phyloP scores from a whole-genome alignment of 2,113 vertebrate species.

The Glaucidium brasilianum region DNA sequence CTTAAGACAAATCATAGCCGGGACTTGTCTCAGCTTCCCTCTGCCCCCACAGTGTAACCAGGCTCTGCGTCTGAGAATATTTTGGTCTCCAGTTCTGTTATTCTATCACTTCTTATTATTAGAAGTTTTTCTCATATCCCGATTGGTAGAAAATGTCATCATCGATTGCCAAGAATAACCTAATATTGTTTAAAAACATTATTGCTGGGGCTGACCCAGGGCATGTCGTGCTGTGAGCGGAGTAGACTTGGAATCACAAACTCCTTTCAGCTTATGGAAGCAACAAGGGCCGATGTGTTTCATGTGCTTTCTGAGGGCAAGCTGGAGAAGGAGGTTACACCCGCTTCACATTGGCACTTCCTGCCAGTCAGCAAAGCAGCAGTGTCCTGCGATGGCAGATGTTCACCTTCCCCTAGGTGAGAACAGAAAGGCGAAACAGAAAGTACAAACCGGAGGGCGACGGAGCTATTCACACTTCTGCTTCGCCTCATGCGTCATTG shows the following conservation, averaged over 20 bases:
- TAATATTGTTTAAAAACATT: slow-evolving; percentile 49
- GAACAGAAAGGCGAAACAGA: neutral
- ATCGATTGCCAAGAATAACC: slow-evolving; percentile 49
- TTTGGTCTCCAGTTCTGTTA: neutral
- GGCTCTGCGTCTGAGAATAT: neutral
- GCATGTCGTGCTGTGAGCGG: slow-evolving; percentile 23
- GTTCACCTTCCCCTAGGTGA: neutral
- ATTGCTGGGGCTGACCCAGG: slow-evolving; percentile 48
- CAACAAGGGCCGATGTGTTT: neutral
- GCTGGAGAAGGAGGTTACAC: neutral
- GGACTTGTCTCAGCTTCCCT: neutral
- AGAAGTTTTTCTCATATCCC: slow-evolving; percentile 13
- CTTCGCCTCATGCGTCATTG: rapidly evolving
- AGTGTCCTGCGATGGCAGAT: neutral
- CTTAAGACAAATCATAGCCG: neutral
- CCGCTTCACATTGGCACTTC: neutral
- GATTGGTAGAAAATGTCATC: slow-evolving; percentile 34
- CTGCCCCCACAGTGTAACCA: neutral
- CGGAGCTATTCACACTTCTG: neutral
- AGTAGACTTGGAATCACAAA: slow-evolving; percentile 9
- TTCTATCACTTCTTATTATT: slow-evolving; percentile 36
- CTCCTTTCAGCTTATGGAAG: neutral
- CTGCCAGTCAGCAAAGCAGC: neutral
- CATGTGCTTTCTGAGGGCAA: neutral
- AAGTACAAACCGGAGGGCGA: rapidly evolving